Evolutionary conservation across 1,140 invertebrate genomes (phyloP).

Genomic region (Platyscapa corneri): DNA sequence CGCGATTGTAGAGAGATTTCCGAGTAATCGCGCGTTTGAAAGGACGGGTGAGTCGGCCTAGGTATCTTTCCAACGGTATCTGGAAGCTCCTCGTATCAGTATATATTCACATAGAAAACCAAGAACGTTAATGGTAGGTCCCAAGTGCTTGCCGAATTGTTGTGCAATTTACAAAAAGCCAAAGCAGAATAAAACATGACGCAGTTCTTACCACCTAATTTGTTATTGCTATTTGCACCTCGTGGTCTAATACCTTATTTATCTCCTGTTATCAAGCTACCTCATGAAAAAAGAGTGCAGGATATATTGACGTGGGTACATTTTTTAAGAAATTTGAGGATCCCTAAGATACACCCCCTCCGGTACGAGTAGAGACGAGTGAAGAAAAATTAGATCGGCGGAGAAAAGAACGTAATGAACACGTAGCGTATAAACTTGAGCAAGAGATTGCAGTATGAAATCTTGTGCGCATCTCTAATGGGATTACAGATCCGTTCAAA

Average conservation of each 20-base stretch:
- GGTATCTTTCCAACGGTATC: too few relatives aligned
- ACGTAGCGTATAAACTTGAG: constrained; percentile 98
- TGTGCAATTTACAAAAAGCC: too few relatives aligned
- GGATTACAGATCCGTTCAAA: constrained; percentile 96
- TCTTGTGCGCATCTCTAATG: constrained; percentile 85
- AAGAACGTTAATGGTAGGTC: too few relatives aligned
- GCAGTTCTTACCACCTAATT: constrained; percentile 98
- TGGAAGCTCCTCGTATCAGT: too few relatives aligned
- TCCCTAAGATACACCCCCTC: constrained; percentile 96
- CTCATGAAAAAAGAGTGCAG: constrained; percentile 94
- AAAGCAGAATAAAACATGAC: constrained; percentile 84
- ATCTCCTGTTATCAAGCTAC: constrained; percentile 93
- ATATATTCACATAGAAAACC: too few relatives aligned
- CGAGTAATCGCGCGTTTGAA: too few relatives aligned
- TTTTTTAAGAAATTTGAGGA: constrained; percentile 95
- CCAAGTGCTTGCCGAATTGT: too few relatives aligned
- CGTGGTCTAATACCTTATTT: constrained; percentile 96
- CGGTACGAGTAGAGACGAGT: constrained; percentile 93
- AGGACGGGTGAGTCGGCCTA: too few relatives aligned
- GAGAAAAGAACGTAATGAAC: constrained; percentile 94
- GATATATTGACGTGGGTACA: constrained; percentile 91
- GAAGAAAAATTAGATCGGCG: constrained; percentile 94
- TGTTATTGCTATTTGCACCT: constrained; percentile 97
- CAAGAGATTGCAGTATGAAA: constrained; percentile 99
- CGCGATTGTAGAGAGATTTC: too few relatives aligned